Evolutionary conservation across 2,797 vertebrate species (phyloP).

Genomic region (Balearica regulorum): DNA sequence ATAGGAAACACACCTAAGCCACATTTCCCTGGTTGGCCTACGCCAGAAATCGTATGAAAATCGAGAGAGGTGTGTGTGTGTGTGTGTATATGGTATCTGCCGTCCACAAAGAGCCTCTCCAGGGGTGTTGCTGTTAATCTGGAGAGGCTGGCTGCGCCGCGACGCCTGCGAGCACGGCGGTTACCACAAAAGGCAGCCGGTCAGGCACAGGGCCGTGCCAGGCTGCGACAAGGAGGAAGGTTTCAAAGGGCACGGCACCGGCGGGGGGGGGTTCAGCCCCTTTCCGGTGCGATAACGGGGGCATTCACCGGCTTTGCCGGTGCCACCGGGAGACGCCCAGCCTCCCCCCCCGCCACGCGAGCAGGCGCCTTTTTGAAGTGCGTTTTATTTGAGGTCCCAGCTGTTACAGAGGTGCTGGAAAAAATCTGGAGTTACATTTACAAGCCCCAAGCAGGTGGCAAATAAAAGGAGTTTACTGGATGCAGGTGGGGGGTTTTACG

Average conservation of each 20-base stretch:
- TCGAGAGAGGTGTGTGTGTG: background rate
- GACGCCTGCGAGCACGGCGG: fast-evolving
- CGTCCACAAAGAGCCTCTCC: background rate
- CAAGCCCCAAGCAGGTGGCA: background rate
- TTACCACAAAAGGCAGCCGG: fast-evolving
- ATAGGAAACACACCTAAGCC: background rate
- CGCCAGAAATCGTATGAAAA: background rate
- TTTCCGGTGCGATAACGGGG: background rate
- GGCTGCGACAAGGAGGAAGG: background rate
- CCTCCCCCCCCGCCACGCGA: background rate
- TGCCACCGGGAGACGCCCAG: background rate
- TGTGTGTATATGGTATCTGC: no score
- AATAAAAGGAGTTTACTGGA: background rate
- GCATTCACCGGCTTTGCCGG: background rate
- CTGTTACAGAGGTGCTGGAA: background rate
- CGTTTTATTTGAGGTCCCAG: background rate
- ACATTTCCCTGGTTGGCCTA: background rate
- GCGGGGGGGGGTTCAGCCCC: background rate
- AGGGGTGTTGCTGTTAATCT: fast-evolving
- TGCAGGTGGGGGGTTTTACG: background rate
- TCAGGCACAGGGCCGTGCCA: fast-evolving
- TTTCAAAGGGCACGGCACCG: background rate
- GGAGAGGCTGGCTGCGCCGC: fast-evolving
- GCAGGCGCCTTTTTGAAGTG: background rate
- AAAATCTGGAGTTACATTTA: background rate